A percentile compares a stretch with the other conserved stretches of the same genome.
phyloP scores from a whole-genome alignment of 2,113 vertebrate genomes.

The Catagonus wagneri region DNA sequence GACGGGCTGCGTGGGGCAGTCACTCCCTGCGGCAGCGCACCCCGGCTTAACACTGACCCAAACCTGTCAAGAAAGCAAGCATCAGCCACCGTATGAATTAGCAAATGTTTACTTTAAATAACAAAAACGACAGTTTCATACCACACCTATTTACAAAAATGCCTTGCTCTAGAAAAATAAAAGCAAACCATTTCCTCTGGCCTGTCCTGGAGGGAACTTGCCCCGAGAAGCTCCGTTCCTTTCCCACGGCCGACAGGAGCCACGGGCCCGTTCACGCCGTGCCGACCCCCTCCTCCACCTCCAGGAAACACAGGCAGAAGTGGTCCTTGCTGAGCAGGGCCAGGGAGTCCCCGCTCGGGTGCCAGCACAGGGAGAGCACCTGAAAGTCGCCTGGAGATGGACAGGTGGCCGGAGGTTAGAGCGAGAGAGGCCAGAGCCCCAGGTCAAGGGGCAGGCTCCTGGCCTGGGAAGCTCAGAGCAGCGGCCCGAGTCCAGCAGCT shows the following conservation, averaged over 20 bases:
- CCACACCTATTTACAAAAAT: slow-evolving; percentile 73
- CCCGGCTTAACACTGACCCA: background rate
- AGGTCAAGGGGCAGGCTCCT: too few relatives aligned
- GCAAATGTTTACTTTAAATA: slow-evolving; percentile 66
- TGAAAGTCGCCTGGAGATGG: slow-evolving; percentile 91
- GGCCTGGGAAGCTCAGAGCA: fast-evolving
- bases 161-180: background rate
- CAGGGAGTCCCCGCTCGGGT: slow-evolving; percentile 90
- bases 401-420: background rate
- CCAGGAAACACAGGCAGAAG: slow-evolving; percentile 96
- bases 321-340: slow-evolving; percentile 94
- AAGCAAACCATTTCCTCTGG: fast-evolving
- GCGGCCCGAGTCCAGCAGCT: fast-evolving
- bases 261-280: fast-evolving
- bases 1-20: fast-evolving
- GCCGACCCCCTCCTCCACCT: slow-evolving; percentile 78
- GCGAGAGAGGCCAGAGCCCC: fast-evolving
- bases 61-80: background rate
- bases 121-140: slow-evolving; percentile 12
- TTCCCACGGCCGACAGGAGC: fast-evolving
- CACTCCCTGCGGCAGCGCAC: background rate
- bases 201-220: fast-evolving
- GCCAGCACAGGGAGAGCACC: slow-evolving; percentile 93
- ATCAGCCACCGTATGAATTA: background rate
- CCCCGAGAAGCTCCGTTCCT: background rate